phyloP scores from a whole-genome alignment of 2,888 invertebrate species.

The Malacosoma neustria region DNA sequence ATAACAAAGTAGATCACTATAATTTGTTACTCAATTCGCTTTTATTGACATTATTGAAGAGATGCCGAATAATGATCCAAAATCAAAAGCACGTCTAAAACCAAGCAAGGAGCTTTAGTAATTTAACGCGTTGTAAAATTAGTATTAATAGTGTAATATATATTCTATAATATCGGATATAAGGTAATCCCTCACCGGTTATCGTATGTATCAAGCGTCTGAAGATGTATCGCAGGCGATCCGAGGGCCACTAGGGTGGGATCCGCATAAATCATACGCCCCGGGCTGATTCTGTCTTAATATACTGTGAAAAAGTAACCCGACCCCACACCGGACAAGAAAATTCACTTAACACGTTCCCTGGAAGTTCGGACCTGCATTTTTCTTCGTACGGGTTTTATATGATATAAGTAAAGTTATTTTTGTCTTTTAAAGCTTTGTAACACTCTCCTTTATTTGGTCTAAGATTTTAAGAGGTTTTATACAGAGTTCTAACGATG shows the following conservation, averaged over 20 bases:
- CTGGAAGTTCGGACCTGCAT: background rate
- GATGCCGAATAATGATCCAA: no score
- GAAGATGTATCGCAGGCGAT: slow-evolving; percentile 23
- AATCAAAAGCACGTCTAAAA: no score
- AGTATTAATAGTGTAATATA: background rate
- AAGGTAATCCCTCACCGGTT: slow-evolving; percentile 16
- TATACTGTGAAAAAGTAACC: slow-evolving; percentile 66
- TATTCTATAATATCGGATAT: background rate
- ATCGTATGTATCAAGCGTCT: slow-evolving; percentile 23
- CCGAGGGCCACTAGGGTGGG: slow-evolving; percentile 4
- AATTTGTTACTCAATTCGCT: no score
- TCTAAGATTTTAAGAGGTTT: no score
- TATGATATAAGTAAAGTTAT: no score
- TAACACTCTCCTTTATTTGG: no score
- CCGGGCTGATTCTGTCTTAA: slow-evolving; percentile 54
- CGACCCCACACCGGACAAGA: slow-evolving; percentile 39
- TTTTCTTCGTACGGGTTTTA: background rate
- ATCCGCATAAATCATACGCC: slow-evolving; percentile 50
- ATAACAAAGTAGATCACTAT: no score
- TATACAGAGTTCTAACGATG: no score
- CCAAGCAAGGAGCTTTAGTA: no score
- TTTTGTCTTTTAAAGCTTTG: no score
- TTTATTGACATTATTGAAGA: no score
- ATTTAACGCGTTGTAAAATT: background rate
- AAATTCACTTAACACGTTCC: slow-evolving; percentile 38